Evolutionary conservation across 2,113 vertebrate genomes (phyloP).

Genomic region (Vicugna pacos): DNA sequence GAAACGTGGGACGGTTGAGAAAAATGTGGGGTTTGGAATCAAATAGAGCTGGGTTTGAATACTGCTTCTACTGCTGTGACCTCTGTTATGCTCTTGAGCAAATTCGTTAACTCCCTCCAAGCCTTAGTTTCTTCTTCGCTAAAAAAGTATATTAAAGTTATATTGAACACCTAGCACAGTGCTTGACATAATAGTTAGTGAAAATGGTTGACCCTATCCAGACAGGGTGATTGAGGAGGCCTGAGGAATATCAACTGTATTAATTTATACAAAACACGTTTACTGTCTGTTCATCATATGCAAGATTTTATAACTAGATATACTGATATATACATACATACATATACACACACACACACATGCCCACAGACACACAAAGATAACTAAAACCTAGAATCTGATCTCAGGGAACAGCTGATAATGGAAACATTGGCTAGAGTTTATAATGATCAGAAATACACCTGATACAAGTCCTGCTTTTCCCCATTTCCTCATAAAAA

Average conservation of each 20-base stretch:
- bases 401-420: not conserved
- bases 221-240: not conserved
- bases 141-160: not conserved
- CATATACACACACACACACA: not conserved
- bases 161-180: not conserved
- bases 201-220: not conserved
- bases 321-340: not conserved
- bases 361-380: not conserved
- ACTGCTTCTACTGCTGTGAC: not conserved
- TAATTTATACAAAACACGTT: not conserved
- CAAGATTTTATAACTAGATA: not conserved
- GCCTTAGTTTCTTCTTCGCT: not conserved
- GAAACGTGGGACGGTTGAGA: not conserved
- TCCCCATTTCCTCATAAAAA: not conserved
- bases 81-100: not conserved
- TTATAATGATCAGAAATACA: constrained; percentile 26
- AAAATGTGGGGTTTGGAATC: not conserved
- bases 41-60: not conserved
- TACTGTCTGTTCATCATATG: not conserved
- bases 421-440: not conserved
- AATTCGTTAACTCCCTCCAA: not conserved
- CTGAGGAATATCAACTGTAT: not conserved
- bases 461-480: not conserved
- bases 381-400: constrained; percentile 1
- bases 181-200: not conserved